These are phyloP conservation scores for Chlorodrepanis virens DNA, from an alignment of 2,113 vertebrate species.

Conservation along the genomic window DNA sequence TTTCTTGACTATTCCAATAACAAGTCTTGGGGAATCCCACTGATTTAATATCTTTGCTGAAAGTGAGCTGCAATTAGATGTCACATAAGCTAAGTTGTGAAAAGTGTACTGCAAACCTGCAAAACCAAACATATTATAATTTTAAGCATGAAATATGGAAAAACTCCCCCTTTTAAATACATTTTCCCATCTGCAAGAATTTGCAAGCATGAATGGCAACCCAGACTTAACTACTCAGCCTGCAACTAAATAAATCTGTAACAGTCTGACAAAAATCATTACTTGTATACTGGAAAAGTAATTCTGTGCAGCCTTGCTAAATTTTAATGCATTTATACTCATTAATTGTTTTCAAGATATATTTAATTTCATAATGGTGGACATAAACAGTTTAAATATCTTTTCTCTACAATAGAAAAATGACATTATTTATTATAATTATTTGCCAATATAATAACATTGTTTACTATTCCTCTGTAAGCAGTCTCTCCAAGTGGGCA, in stretches of 20 bases:
- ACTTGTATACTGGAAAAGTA: not conserved
- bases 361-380: not conserved
- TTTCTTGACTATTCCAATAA: not conserved
- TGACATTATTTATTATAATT: not conserved
- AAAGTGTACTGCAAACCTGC: not conserved
- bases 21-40: not conserved
- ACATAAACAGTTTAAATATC: not conserved
- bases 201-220: conserved; percentile 10
- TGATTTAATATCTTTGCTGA: not conserved
- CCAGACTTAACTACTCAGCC: not conserved
- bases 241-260: not conserved
- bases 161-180: conserved; percentile 14
- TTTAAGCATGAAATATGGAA: not conserved
- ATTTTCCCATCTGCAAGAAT: conserved; percentile 8
- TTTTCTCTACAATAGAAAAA: not conserved
- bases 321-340: not conserved
- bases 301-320: not conserved
- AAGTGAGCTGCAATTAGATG: not conserved
- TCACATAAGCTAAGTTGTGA: not conserved
- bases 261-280: not conserved
- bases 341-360: not conserved
- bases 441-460: not conserved
- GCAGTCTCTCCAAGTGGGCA: not conserved
- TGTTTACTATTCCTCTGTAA: not conserved
- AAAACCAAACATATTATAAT: not conserved